Conservation (phyloP, 1,140 invertebrate species). For the Euglossa dilemma region DNA sequence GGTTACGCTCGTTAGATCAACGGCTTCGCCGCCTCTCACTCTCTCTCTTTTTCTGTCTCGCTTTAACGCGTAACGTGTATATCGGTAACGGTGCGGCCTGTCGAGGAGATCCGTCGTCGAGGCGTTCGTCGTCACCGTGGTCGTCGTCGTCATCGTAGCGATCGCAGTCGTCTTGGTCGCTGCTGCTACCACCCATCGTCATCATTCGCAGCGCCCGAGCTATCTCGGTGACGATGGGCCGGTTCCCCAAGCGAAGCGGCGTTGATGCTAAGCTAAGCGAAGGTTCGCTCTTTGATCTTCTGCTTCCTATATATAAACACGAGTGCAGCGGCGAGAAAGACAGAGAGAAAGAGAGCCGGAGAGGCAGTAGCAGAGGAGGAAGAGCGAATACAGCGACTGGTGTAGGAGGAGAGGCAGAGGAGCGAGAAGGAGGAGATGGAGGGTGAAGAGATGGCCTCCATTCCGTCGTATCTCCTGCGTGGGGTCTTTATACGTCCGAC, state of each 20-base stretch:
- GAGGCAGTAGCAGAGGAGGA: not conserved
- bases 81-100: constrained; percentile 46
- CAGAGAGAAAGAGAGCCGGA: constrained; percentile 54
- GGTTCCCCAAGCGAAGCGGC: constrained; percentile 72
- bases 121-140: not conserved
- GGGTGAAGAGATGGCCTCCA: constrained; percentile 67
- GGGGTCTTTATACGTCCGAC: constrained; percentile 71
- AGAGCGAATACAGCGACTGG: not conserved
- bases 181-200: constrained; percentile 42
- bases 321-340: constrained; percentile 59
- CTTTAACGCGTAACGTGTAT: constrained; percentile 55
- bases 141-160: constrained; percentile 46
- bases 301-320: constrained; percentile 81
- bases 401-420: constrained; percentile 9
- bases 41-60: constrained; percentile 11
- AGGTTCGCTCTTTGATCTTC: constrained; percentile 81
- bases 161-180: not conserved
- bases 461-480: constrained; percentile 67
- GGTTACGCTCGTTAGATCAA: constrained; percentile 65
- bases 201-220: constrained; percentile 54
- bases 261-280: constrained; percentile 77
- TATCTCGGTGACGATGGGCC: constrained; percentile 73
- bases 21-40: constrained; percentile 43
- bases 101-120: not conserved
- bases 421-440: constrained; percentile 38